Evolutionary conservation across 1,140 invertebrate species (phyloP).

Genomic region (Drusus annulatus): DNA sequence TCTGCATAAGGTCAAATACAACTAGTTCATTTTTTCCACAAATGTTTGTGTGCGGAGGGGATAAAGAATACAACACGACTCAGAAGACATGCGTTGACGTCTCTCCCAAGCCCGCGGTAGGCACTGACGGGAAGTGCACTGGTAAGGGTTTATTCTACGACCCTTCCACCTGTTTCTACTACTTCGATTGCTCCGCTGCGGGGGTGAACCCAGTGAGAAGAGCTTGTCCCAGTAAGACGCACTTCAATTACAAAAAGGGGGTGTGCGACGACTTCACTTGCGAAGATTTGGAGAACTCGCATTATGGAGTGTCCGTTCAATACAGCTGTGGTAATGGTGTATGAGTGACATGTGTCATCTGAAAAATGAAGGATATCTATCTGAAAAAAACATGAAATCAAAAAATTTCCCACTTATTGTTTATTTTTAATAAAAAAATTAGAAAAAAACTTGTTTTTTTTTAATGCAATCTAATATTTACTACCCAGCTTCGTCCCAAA

Average conservation of each 20-base stretch:
- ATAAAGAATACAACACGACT: not conserved
- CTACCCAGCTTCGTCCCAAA: no score
- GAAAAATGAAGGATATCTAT: no score
- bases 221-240: not conserved
- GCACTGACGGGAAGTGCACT: not conserved
- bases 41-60: slow-evolving; percentile 34
- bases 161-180: not conserved
- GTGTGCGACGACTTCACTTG: not conserved
- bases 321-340: no score
- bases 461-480: no score
- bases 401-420: no score
- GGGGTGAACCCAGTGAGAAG: not conserved
- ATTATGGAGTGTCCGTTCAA: no score
- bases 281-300: not conserved
- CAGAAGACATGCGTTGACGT: not conserved
- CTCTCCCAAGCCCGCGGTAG: not conserved
- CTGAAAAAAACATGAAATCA: no score
- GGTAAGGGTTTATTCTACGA: not conserved
- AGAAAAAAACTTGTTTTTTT: no score
- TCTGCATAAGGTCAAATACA: slow-evolving; percentile 19
- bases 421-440: no score
- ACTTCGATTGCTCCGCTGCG: not conserved
- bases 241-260: not conserved
- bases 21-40: slow-evolving; percentile 10
- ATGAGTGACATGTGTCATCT: no score